phyloP scores from a whole-genome alignment of 2,888 invertebrate genomes.

The Orthonychiurus folsomi region DNA sequence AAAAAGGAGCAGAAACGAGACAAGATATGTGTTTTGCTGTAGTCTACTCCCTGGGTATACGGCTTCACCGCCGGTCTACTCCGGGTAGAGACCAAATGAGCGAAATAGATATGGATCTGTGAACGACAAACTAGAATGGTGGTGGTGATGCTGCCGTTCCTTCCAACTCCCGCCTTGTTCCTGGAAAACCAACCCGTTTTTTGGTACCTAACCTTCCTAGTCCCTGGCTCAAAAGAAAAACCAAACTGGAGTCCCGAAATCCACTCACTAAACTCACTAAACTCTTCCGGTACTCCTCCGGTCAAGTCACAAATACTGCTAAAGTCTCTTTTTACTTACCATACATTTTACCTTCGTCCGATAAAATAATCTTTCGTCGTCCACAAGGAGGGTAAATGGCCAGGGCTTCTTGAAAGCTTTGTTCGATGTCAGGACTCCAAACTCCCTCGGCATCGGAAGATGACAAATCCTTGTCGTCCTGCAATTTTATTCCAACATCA shows the following conservation, averaged over 20 bases:
- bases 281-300: too few species aligned
- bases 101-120: slow-evolving; percentile 29
- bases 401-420: slow-evolving; percentile 98
- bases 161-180: not conserved
- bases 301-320: not conserved
- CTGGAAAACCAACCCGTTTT: slow-evolving; percentile 13
- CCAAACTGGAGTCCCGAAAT: slow-evolving; percentile 20
- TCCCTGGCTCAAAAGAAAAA: slow-evolving; percentile 12
- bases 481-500: slow-evolving; percentile 21
- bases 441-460: slow-evolving; percentile 99
- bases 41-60: too few species aligned
- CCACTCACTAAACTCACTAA: slow-evolving; percentile 12
- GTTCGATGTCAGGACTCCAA: slow-evolving; percentile 99
- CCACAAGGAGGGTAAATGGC: slow-evolving; percentile 99
- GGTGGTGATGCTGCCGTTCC: not conserved
- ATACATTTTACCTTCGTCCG: slow-evolving; percentile 99
- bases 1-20: slow-evolving; percentile 19
- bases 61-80: too few species aligned
- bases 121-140: slow-evolving; percentile 19
- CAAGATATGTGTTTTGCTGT: not conserved
- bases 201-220: slow-evolving; percentile 17
- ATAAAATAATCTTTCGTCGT: slow-evolving; percentile 96
- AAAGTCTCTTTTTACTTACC: slow-evolving; percentile 63
- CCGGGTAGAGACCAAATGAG: slow-evolving; percentile 28
- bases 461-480: slow-evolving; percentile 81